Conservation (phyloP, 2,888 invertebrate genomes). For the Nomada fucata region DNA sequence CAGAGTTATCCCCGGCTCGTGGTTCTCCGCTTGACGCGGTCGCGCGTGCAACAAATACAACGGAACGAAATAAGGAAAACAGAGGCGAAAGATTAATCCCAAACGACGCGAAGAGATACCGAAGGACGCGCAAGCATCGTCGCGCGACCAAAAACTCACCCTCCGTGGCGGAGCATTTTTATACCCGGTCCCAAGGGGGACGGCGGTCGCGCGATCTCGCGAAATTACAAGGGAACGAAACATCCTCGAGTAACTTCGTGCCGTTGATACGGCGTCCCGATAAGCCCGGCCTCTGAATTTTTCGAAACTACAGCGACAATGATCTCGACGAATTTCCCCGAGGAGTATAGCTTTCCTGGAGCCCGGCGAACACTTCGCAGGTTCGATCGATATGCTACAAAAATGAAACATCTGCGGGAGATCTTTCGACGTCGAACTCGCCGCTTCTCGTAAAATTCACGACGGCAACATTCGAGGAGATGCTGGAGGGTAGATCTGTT, state of each 20-base stretch:
- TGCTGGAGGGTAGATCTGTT: too few species aligned
- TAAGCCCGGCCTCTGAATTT: conserved; percentile 55
- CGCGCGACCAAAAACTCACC: conserved; percentile 58
- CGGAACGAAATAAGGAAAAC: not conserved
- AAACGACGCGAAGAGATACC: conserved; percentile 62
- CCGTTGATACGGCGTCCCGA: conserved; percentile 49
- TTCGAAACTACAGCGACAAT: conserved; percentile 50
- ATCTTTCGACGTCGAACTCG: not conserved
- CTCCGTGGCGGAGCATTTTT: conserved; percentile 64
- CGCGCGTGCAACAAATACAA: not conserved
- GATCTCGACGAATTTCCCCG: conserved; percentile 53
- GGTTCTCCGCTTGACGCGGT: not conserved
- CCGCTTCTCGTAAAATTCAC: not conserved
- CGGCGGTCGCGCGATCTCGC: conserved; percentile 56
- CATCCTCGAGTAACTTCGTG: conserved; percentile 43
- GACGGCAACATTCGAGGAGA: conserved; percentile 6
- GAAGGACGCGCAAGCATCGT: conserved; percentile 69
- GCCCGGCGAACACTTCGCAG: conserved; percentile 1
- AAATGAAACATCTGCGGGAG: not conserved
- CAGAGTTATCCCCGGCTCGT: conserved; percentile 34
- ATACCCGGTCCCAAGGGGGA: conserved; percentile 51
- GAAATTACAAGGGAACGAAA: conserved; percentile 58
- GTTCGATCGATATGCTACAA: conserved; percentile 17
- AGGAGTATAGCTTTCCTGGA: conserved; percentile 25
- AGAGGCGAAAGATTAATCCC: conserved; percentile 60